phyloP scores from a whole-genome alignment of 2,113 vertebrate species.

The Urocolius indicus region DNA sequence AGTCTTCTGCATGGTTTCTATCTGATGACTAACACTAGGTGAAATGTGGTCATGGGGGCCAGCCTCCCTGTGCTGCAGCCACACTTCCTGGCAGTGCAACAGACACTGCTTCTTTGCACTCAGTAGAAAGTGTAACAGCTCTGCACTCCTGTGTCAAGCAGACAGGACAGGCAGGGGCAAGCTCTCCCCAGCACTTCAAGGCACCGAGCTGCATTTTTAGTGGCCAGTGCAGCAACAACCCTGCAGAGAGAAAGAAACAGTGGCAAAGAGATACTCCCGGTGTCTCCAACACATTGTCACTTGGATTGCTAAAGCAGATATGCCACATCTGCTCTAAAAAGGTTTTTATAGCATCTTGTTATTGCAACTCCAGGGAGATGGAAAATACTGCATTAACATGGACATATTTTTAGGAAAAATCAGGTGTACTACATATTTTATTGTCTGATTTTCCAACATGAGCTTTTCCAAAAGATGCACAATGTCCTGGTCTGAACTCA shows the following conservation, averaged over 20 bases:
- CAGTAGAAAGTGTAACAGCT: neutral
- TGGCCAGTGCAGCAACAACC: neutral
- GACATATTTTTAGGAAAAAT: neutral
- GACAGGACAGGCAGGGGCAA: neutral
- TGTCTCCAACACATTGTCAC: neutral
- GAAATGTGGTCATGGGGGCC: rapidly evolving
- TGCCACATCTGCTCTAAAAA: neutral
- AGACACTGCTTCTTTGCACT: neutral
- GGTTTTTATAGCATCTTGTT: neutral
- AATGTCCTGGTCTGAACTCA: neutral
- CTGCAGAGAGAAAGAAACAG: neutral
- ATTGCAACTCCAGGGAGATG: neutral
- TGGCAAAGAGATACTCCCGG: neutral
- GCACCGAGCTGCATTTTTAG: neutral
- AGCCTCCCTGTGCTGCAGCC: neutral
- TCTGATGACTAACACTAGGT: neutral
- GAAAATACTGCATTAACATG: neutral
- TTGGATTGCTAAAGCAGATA: neutral
- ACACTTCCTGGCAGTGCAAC: neutral
- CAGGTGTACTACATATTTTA: neutral
- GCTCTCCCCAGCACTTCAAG: neutral
- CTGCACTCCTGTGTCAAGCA: neutral
- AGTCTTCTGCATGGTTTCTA: neutral
- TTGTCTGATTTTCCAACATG: neutral
- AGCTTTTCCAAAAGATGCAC: neutral